phyloP scores from a whole-genome alignment of 2,113 vertebrate genomes.

The Pleuronectes platessa region DNA sequence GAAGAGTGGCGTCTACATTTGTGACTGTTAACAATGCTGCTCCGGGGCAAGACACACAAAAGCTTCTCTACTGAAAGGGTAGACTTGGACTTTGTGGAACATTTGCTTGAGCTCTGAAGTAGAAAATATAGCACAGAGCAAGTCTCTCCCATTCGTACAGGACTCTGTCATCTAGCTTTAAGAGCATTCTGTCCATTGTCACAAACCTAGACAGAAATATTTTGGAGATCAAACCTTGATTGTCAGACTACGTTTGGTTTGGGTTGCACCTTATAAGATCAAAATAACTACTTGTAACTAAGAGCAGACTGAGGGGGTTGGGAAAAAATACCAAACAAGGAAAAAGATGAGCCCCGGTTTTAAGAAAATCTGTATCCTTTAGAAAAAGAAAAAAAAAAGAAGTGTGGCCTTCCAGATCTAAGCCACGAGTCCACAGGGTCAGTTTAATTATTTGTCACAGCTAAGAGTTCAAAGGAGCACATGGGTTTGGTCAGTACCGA shows the following conservation, averaged over 20 bases:
- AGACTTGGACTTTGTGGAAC: conserved; percentile 17
- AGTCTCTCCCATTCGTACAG: conserved; percentile 13
- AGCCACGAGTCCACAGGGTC: conserved; percentile 50
- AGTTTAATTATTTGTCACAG: conserved; percentile 66
- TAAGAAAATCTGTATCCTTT: conserved; percentile 36
- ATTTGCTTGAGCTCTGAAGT: conserved; percentile 6
- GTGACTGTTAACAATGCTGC: conserved; percentile 29
- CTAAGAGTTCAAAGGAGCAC: conserved; percentile 61
- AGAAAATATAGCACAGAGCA: conserved; percentile 31
- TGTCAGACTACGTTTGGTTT: conserved; percentile 8
- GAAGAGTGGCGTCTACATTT: conserved; percentile 26
- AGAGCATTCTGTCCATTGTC: not conserved
- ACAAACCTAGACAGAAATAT: too few species aligned
- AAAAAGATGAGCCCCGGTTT: conserved; percentile 32
- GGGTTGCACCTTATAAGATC: not conserved
- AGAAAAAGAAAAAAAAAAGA: conserved; percentile 1
- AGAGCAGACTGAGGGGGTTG: conserved; percentile 6
- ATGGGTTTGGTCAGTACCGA: conserved; percentile 56
- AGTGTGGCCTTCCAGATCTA: conserved; percentile 53
- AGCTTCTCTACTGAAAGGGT: conserved; percentile 15
- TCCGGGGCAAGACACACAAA: conserved; percentile 36
- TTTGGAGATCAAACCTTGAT: not conserved
- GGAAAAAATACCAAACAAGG: conserved; percentile 15
- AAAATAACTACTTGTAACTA: conserved; percentile 31
- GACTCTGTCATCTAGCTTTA: conserved; percentile 17